phyloP scores from a whole-genome alignment of 2,797 vertebrate species.

The Muscicapa striata region DNA sequence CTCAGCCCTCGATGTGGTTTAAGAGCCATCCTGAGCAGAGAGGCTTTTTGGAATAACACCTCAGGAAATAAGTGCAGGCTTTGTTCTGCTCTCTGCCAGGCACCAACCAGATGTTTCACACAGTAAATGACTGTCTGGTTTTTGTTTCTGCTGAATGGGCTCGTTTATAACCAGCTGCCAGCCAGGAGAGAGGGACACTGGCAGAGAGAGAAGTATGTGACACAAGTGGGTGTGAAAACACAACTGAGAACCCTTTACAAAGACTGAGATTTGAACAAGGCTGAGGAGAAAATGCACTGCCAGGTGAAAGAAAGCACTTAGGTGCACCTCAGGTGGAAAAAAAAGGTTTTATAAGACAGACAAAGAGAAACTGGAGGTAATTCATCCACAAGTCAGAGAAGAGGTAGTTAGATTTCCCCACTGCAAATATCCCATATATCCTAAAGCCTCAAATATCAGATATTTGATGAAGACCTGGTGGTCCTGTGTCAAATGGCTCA shows the following conservation, averaged over 20 bases:
- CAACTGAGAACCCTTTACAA: neutral
- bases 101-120: slow-evolving; percentile 43
- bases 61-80: slow-evolving; percentile 1
- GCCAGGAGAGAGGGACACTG: neutral
- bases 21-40: slow-evolving; percentile 15
- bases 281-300: neutral
- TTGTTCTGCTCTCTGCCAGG: neutral
- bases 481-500: neutral
- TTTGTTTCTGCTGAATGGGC: slow-evolving; percentile 24
- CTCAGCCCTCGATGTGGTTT: neutral
- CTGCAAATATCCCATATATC: neutral
- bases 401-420: neutral
- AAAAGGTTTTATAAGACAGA: neutral
- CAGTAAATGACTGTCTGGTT: neutral
- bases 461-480: neutral
- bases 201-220: neutral
- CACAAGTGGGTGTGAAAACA: neutral
- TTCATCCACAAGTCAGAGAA: neutral
- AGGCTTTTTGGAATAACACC: neutral
- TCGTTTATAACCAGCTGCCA: slow-evolving; percentile 54
- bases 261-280: neutral
- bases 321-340: neutral
- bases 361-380: neutral
- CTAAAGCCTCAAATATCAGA: neutral
- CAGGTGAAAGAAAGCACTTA: neutral